These are phyloP conservation scores for Limanda limanda DNA, from an alignment of 2,113 vertebrate genomes.

Conservation along the genomic window DNA sequence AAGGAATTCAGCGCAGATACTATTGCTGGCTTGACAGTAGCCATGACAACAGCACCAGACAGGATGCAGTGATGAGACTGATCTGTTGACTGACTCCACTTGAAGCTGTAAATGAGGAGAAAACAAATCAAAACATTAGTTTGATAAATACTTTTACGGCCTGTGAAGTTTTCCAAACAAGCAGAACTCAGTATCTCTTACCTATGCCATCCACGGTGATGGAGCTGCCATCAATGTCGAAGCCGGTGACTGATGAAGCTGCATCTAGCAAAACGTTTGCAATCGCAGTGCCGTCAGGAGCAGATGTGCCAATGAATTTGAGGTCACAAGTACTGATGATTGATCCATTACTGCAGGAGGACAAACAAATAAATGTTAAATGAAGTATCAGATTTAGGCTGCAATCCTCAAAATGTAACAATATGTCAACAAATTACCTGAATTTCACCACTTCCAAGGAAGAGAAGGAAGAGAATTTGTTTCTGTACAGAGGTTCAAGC, in stretches of 20 bases:
- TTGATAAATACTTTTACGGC: neutral
- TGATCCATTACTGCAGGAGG: constrained; percentile 58
- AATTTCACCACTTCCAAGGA: constrained; percentile 15
- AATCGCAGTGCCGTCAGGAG: constrained; percentile 32
- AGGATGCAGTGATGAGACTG: neutral
- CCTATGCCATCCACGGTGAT: constrained; percentile 33
- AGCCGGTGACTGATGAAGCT: constrained; percentile 13
- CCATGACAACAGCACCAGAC: neutral
- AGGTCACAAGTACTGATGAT: constrained; percentile 18
- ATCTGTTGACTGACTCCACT: constrained; percentile 11
- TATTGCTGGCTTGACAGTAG: constrained; percentile 4
- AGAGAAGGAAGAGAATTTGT: constrained; percentile 4
- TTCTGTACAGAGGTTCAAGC: constrained; percentile 16
- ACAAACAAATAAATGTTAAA: neutral
- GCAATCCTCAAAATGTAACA: neutral
- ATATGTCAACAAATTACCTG: constrained; percentile 15
- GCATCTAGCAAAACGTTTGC: constrained; percentile 28
- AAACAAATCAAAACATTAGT: neutral
- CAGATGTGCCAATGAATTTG: neutral
- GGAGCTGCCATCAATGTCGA: constrained; percentile 41
- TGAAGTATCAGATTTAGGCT: neutral
- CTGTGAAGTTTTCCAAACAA: neutral
- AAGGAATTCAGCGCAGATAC: neutral
- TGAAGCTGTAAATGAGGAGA: neutral
- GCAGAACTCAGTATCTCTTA: neutral